Evolutionary conservation across 2,113 vertebrate genomes (phyloP), one percentile per base, ranked within the genome.

Genomic region (Nyctibius bracteatus): DNA sequence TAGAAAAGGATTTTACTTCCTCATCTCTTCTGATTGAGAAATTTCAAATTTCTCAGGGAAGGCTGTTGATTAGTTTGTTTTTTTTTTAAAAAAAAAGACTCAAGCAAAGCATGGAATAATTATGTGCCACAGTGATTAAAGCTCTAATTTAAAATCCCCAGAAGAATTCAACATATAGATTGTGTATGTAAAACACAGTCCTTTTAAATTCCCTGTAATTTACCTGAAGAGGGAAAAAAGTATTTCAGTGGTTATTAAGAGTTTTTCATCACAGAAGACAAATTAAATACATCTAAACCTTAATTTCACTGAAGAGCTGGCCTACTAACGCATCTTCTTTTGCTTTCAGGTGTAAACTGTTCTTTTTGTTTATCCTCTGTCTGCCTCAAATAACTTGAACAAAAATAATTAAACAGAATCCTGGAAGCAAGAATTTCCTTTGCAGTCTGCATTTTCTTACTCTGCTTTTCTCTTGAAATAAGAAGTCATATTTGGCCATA

Each of bases 401-500:
- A 85, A 87, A 94, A 94, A 21, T 35, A 31, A 57, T 66, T 35
- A 46, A 70, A 57, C 31, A 18, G 30, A 91, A 63, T 47, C 28
- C 13, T 41, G 28, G 27, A 81, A 79, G 22, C 27, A 70, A 52
- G 43, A 82, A 75, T 87, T 79, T 68, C 7, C 13, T 92, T 72
- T 92, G 44, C n/a, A 57, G 11, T 81, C 30, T 81, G 4, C 4
- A 5, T 86, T 84, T 89, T 73, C 33, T 71, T 81, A 43, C 8
- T 41, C 27, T 33, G 18, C 30, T 86, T 78, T 88, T 92, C 51
- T 74, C 6, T 89, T 71, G 52, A 73, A 83, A 75, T 68, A 61
- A 83, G 16, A 72, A 81, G 9, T 65, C 0, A 0, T 51, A 24
- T 83, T 85, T 3, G 5, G 11, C 62, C 3, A 0, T 61, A 41